Evolutionary conservation across 2,888 invertebrate genomes (phyloP), one percentile per base, ranked within the genome.

Genomic region (Embidobia sp.): DNA sequence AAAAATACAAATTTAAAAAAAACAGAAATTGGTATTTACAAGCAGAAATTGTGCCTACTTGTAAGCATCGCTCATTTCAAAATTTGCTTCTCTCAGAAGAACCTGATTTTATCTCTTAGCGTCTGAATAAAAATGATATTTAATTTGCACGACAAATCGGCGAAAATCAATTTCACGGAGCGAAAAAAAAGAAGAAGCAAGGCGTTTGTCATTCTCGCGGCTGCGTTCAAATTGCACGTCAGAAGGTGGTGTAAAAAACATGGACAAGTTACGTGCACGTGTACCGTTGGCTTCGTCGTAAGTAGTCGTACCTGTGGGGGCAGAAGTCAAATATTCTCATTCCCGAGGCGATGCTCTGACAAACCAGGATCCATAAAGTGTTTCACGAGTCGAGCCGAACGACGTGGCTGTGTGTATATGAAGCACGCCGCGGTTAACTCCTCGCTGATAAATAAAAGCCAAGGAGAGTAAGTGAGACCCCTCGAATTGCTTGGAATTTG

Each of bases 281-380:
- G 6, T 26, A 5, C 49, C 7, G 46, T 29, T 29, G 44, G 67
- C n/a, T 48, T 22, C 48, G 49, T 37, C 13, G 72, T 44, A 64
- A 63, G 69, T 75, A 79, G 67, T 61, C 74, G 59, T 81, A 78
- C 78, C 81, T 77, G 79, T 76, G 81, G 82, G 86, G 85, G 86
- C 86, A 86, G 74, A 85, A 85, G 86, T 86, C 86, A 86, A 86
- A 86, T 86, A 85, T 85, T 84, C 83, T 80, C 83, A 82, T 80
- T 83, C 79, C 82, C 69, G 72, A 69, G 79, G 64, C 66, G 74
- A 64, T 73, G 77, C 77, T 63, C 78, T 74, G 70, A 78, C 69
- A 78, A 74, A 74, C 74, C 74, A 37, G 59, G 72, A 26, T 55
- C 69, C 74, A 70, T 78, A 78, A 78, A 75, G 49, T 69, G 57